Evolutionary conservation across 2,888 invertebrate species (phyloP).

Genomic region (Agrotis puta): DNA sequence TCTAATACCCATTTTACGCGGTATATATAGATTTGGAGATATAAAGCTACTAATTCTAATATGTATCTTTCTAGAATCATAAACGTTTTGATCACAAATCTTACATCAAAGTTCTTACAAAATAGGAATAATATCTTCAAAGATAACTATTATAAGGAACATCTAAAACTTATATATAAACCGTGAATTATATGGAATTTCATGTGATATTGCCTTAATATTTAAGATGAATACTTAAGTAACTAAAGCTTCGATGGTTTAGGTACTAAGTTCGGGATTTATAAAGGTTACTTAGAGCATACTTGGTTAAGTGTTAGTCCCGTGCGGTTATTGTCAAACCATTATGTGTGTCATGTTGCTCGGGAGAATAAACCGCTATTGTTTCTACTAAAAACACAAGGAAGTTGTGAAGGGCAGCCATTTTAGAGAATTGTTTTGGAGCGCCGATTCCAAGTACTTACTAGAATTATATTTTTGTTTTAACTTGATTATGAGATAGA

Average conservation of each 20-base stretch:
- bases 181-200: neutral
- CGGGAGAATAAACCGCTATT: neutral
- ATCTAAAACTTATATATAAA: neutral
- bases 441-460: too few species aligned
- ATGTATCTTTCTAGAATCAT: neutral
- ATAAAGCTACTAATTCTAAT: conserved; percentile 6
- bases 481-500: neutral
- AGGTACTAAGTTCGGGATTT: neutral
- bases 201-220: neutral
- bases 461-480: too few species aligned
- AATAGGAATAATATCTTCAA: conserved; percentile 10
- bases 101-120: conserved; percentile 1
- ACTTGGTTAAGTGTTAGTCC: neutral
- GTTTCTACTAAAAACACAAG: neutral
- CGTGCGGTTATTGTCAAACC: neutral
- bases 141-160: neutral
- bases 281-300: neutral
- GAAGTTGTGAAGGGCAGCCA: neutral
- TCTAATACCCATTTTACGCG: neutral
- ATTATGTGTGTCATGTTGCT: neutral
- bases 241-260: neutral
- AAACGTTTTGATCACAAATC: conserved; percentile 3
- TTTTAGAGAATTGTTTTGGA: too few species aligned
- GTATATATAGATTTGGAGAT: neutral
- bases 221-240: neutral